Percentiles rank a stretch among this genome's conserved stretches.
phyloP scores from a whole-genome alignment of 1,140 invertebrate species.

The Pollicipes pollicipes region DNA sequence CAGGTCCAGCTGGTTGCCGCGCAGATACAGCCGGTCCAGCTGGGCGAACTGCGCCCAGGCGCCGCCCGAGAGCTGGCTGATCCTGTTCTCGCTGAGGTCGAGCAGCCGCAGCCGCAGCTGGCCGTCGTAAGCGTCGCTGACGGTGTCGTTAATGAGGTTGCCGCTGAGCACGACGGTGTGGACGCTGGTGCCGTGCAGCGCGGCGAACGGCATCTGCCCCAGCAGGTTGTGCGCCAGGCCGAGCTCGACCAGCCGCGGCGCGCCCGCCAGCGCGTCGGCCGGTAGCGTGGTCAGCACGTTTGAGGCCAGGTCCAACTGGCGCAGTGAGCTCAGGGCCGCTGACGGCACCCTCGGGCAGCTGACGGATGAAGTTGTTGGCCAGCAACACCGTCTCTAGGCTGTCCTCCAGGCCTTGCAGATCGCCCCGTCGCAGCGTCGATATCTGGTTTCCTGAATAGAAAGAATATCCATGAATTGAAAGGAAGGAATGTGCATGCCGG shows the following conservation, averaged over 20 bases:
- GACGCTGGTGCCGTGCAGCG: not conserved
- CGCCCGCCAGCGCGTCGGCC: not conserved
- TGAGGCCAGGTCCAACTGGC: constrained; percentile 89
- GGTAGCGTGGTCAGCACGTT: constrained; percentile 18
- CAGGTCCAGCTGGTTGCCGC: constrained; percentile 54
- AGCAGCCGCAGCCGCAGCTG: constrained; percentile 40
- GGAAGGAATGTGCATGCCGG: too few relatives aligned
- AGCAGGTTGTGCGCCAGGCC: constrained; percentile 59
- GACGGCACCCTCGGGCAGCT: constrained; percentile 18
- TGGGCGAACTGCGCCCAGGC: constrained; percentile 63
- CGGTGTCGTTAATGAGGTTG: not conserved
- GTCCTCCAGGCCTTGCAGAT: constrained; percentile 85
- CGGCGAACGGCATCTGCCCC: constrained; percentile 49
- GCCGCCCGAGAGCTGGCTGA: constrained; percentile 44
- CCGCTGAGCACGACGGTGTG: not conserved
- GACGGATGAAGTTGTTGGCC: constrained; percentile 57
- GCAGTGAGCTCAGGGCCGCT: constrained; percentile 77
- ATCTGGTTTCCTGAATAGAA: constrained; percentile 18
- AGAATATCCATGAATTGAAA: too few relatives aligned
- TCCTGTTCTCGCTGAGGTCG: constrained; percentile 65
- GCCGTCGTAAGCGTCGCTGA: constrained; percentile 36
- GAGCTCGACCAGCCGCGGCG: constrained; percentile 38
- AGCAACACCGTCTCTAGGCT: constrained; percentile 63
- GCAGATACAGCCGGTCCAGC: constrained; percentile 56
- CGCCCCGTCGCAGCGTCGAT: constrained; percentile 16